phyloP scores from a whole-genome alignment of 2,113 vertebrate genomes.

The Podarcis muralis region DNA sequence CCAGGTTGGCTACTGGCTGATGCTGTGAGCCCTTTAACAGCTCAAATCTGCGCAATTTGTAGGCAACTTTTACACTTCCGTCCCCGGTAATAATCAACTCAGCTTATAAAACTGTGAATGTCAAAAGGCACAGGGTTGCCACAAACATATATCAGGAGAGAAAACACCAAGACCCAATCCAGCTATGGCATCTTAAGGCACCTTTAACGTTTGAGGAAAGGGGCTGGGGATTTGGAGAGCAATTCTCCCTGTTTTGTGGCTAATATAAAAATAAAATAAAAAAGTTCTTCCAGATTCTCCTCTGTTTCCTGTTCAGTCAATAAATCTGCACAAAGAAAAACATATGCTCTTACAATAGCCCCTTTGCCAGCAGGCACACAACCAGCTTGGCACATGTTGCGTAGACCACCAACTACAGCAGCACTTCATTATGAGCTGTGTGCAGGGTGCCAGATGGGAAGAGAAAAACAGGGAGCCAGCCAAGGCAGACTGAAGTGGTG shows the following conservation, averaged over 20 bases:
- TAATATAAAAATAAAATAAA: neutral
- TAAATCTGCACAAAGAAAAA: constrained; percentile 55
- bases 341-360: constrained; percentile 19
- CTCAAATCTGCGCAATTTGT: constrained; percentile 5
- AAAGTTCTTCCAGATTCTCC: constrained; percentile 44
- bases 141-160: neutral
- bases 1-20: neutral
- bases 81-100: neutral
- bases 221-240: neutral
- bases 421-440: constrained; percentile 24
- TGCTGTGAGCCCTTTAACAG: neutral
- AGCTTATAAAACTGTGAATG: constrained; percentile 5
- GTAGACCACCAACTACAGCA: constrained; percentile 46
- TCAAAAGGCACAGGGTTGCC: neutral
- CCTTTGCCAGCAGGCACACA: constrained; percentile 55
- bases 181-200: neutral
- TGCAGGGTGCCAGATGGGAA: constrained; percentile 25
- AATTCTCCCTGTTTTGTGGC: constrained; percentile 30
- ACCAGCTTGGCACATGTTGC: neutral
- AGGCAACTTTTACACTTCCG: neutral
- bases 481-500: constrained; percentile 8
- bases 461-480: constrained; percentile 1
- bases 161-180: neutral
- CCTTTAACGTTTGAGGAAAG: constrained; percentile 6
- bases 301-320: constrained; percentile 41